Evolutionary conservation across 2,113 vertebrate genomes (phyloP).

Genomic region (Plectropomus leopardus): DNA sequence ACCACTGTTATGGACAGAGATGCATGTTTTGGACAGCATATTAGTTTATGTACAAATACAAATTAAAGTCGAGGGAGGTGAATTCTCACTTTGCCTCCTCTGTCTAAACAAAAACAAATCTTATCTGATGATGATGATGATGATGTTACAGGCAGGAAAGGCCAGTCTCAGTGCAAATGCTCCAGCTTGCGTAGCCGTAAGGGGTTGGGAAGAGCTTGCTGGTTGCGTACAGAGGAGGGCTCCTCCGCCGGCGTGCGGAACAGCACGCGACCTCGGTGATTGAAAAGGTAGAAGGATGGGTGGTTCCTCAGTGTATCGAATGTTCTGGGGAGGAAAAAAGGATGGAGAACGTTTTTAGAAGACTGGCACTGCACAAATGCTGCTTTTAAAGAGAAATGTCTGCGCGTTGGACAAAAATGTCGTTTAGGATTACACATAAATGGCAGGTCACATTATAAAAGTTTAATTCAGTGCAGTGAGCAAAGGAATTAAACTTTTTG

Average conservation of each 20-base stretch:
- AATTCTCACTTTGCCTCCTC: conserved; percentile 56
- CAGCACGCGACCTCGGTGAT: conserved; percentile 94
- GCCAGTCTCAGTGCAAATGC: conserved; percentile 89
- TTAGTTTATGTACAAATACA: conserved; percentile 81
- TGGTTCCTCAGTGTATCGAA: conserved; percentile 99
- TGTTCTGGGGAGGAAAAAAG: conserved; percentile 85
- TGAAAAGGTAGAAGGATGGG: conserved; percentile 98
- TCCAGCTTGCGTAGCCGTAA: conserved; percentile 96
- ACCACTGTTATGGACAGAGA: conserved; percentile 72
- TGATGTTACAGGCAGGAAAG: conserved; percentile 62
- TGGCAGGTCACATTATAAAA: background rate
- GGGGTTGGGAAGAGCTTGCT: conserved; percentile 91
- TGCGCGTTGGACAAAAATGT: too few relatives aligned
- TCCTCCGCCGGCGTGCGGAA: conserved; percentile 90
- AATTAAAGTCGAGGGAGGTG: conserved; percentile 61
- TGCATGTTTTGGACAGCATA: conserved; percentile 78
- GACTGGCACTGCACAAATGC: background rate
- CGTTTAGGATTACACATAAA: background rate
- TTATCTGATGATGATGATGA: conserved; percentile 63
- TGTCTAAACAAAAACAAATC: conserved; percentile 70
- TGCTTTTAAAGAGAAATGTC: conserved; percentile 1
- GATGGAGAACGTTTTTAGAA: background rate
- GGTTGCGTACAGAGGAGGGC: conserved; percentile 87
- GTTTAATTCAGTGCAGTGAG: background rate
- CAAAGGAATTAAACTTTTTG: background rate